Base-by-base conservation (phyloP, 1,140 invertebrate species). In the Drosophila tani region DNA sequence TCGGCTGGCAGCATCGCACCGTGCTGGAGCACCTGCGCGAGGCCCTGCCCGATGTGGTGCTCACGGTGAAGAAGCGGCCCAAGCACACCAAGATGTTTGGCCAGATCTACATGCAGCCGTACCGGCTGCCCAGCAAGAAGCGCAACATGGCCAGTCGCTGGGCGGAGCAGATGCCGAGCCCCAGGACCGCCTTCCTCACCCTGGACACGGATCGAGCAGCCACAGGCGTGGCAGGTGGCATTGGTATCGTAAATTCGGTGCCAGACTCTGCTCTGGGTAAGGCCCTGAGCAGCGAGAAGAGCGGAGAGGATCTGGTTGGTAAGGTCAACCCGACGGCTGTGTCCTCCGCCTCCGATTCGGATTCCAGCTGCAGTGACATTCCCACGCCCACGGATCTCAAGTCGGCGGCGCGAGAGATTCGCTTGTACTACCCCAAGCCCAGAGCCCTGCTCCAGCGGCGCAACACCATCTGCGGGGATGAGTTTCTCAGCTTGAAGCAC, bases 61-160 rank as follows among this genome's bases (percentile, higher is more conserved):
- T 98, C 32, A 97, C 97, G 0, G 91, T 98, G 12, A 98, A 98
- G 93, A 97, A 97, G 91, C 93, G 97, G 8, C 97, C 97, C 1
- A 94, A 95, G 47, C 97, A 98, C 82, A 96, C 96, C 3, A 97
- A 96, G 93, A 96, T 97, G 53, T 97, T 96, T 83, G 96, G 96
- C 3, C 96, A 97, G 83, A 96, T 97, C 85, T 96, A 96, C 77
- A 96, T 96, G 93, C 96, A 96, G 91, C 96, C 96, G 0, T 96
- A 96, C 85, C 93, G 96, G 71, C 92, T 97, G 71, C 96, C 96
- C 24, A 96, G 96, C 81, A 96, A 96, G 91, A 96, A 96, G 81
- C 94, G 95, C 62, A 94, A 94, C 43, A 93, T 94, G 59, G 94
- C 95, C 29, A 94, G 94, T 58, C 94, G 95, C 27, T 93, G 95